These are phyloP conservation scores for Macropodus opercularis DNA, from an alignment of 2,797 vertebrate genomes.

Conservation along the genomic window DNA sequence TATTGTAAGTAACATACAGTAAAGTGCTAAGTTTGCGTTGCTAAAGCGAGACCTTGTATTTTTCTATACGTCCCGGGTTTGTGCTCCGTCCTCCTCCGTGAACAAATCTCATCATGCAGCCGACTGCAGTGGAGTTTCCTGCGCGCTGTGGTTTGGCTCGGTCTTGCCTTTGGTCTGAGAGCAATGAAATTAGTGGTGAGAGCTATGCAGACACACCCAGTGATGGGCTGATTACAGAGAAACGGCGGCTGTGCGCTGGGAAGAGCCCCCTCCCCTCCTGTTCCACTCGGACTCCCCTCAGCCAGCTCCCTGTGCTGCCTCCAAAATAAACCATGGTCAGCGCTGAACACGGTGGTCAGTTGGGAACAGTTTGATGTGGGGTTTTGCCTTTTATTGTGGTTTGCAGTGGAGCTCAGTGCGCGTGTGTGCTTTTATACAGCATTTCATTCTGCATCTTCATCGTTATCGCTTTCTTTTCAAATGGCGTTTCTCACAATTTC, in stretches of 20 bases:
- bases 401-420: not conserved
- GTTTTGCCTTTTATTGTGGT: slow-evolving; percentile 12
- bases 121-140: slow-evolving; percentile 64
- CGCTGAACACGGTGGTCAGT: not conserved
- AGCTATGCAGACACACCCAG: slow-evolving; percentile 83
- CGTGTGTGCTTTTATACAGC: not conserved
- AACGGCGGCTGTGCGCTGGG: slow-evolving; percentile 62
- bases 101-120: slow-evolving; percentile 63
- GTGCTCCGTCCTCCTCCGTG: slow-evolving; percentile 61
- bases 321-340: slow-evolving; percentile 35
- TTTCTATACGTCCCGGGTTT: slow-evolving; percentile 20
- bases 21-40: not conserved
- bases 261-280: slow-evolving; percentile 53
- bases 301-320: slow-evolving; percentile 32
- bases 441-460: not conserved
- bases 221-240: slow-evolving; percentile 86
- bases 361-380: slow-evolving; percentile 1
- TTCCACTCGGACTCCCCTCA: slow-evolving; percentile 19
- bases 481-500: not conserved
- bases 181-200: slow-evolving; percentile 83
- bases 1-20: not conserved
- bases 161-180: slow-evolving; percentile 68
- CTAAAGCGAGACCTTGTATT: slow-evolving; percentile 12
- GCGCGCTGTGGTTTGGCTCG: slow-evolving; percentile 72
- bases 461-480: not conserved